Evolutionary conservation across 1,140 invertebrate genomes (phyloP), one percentile per base, ranked within the genome.

Genomic region (Potamilus streckersoni): DNA sequence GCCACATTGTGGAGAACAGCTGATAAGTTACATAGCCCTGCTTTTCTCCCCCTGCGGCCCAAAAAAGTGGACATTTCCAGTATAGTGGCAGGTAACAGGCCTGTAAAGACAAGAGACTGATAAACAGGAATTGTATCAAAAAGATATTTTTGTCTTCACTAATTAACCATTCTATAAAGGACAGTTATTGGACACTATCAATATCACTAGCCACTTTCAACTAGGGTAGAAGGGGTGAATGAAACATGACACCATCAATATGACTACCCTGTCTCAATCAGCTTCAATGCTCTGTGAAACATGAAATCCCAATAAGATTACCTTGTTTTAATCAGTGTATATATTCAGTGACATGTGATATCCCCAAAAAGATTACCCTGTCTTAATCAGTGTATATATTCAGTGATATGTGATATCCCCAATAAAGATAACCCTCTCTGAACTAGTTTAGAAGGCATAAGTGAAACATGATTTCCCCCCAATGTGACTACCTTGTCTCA

Each of bases 21-120:
- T 95, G 94, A 82, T 89, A 95, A 92, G 90, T 90, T 67, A 97
- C 93, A 71, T 92, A 92, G 65, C 93, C 93, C 84, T 92, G 93
- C 84, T 93, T 93, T 72, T 93, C 93, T n/a, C 93, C 94, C 59
- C 93, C 94, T 71, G 94, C 94, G 57, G 95, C 95, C 73, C 95
- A 92, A 91, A 97, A 98, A 74, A 98, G 91, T 71, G 96, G 95
- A 85, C 95, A 94, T 89, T 98, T 98, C 97, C 97, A 98, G 90
- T 98, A 99, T 58, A 97, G 91, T 23, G 97, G 96, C 63, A 93
- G 76, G 23, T 89, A 89, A 74, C 87, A 87, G 12, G 85, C 81
- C 85, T 90, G 80, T 13, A 86, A 84, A 49, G 77, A 77, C 55
- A 82, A 72, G 65, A 80, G 71, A 31, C 23, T 23, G 16, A 58